Conservation (phyloP, 2,888 invertebrate species). For the Drosophila neonasuta region DNA sequence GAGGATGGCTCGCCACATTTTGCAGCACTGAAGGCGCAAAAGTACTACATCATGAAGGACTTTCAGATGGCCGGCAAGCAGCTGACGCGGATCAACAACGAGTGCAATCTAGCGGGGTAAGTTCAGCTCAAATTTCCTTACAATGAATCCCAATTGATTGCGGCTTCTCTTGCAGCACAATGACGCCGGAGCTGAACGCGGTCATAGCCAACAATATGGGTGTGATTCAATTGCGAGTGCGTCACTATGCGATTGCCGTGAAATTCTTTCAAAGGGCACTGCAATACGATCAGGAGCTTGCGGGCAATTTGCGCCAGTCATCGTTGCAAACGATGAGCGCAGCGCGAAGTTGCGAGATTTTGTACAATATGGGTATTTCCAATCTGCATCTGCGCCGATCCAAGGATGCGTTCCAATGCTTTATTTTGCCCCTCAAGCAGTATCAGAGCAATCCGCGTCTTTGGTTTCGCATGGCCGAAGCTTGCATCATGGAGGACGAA, state of each 20-base stretch:
- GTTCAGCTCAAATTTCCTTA: slow-evolving; percentile 8
- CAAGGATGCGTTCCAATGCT: slow-evolving; percentile 93
- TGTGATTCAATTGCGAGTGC: slow-evolving; percentile 81
- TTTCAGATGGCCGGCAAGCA: slow-evolving; percentile 83
- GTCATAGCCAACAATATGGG: slow-evolving; percentile 83
- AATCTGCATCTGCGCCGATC: slow-evolving; percentile 91
- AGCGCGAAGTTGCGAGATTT: slow-evolving; percentile 81
- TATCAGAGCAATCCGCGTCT: slow-evolving; percentile 94
- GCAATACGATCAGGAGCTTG: slow-evolving; percentile 79
- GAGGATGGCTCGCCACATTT: slow-evolving; percentile 80
- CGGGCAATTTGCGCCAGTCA: slow-evolving; percentile 67
- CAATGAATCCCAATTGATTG: neutral
- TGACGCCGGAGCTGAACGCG: slow-evolving; percentile 78
- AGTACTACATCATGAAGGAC: slow-evolving; percentile 82
- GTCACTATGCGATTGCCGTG: slow-evolving; percentile 82
- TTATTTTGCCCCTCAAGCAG: slow-evolving; percentile 92
- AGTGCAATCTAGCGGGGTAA: slow-evolving; percentile 70
- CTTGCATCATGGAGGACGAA: slow-evolving; percentile 89
- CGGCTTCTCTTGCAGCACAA: slow-evolving; percentile 53
- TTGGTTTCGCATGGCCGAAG: slow-evolving; percentile 96
- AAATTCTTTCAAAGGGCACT: slow-evolving; percentile 82
- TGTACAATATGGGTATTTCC: slow-evolving; percentile 84
- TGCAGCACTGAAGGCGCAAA: slow-evolving; percentile 81
- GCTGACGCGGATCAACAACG: slow-evolving; percentile 78
- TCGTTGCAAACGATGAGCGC: slow-evolving; percentile 79